phyloP scores from a whole-genome alignment of 2,113 vertebrate species.

The Microtus ochrogaster region DNA sequence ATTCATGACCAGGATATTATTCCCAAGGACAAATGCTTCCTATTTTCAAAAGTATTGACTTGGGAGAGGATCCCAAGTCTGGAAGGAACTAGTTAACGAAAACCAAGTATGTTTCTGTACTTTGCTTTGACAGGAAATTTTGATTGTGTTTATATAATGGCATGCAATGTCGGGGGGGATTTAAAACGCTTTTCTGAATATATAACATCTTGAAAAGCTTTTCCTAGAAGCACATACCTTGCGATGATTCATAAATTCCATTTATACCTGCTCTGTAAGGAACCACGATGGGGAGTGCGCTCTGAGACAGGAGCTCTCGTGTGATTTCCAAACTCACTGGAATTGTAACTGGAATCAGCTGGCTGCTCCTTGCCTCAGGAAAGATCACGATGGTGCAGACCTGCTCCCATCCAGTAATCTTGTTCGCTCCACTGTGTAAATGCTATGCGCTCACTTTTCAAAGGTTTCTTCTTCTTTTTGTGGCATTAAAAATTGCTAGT shows the following conservation, averaged over 20 bases:
- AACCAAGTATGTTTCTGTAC: slow-evolving; percentile 2
- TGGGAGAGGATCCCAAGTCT: slow-evolving; percentile 5
- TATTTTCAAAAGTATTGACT: neutral
- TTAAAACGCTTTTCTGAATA: slow-evolving; percentile 48
- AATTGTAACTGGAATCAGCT: neutral
- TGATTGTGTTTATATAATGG: slow-evolving; percentile 39
- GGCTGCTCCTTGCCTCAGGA: neutral
- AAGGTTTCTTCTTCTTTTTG: neutral
- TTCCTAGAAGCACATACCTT: neutral
- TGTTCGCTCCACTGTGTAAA: neutral
- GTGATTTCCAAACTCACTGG: neutral
- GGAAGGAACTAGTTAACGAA: slow-evolving; percentile 27
- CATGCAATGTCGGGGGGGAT: neutral
- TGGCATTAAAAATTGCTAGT: neutral
- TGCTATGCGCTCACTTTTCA: neutral
- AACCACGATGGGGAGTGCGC: neutral
- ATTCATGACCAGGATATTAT: slow-evolving; percentile 35
- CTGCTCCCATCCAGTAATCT: neutral
- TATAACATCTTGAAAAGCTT: slow-evolving; percentile 20
- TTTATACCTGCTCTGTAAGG: slow-evolving; percentile 8
- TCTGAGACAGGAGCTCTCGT: neutral
- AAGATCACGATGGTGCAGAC: slow-evolving; percentile 24
- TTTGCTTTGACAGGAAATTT: slow-evolving; percentile 29
- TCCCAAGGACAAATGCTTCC: neutral
- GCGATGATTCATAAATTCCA: slow-evolving; percentile 36